These are phyloP conservation scores for Leucophenga varia DNA, from an alignment of 1,140 invertebrate genomes.

Conservation along the genomic window DNA sequence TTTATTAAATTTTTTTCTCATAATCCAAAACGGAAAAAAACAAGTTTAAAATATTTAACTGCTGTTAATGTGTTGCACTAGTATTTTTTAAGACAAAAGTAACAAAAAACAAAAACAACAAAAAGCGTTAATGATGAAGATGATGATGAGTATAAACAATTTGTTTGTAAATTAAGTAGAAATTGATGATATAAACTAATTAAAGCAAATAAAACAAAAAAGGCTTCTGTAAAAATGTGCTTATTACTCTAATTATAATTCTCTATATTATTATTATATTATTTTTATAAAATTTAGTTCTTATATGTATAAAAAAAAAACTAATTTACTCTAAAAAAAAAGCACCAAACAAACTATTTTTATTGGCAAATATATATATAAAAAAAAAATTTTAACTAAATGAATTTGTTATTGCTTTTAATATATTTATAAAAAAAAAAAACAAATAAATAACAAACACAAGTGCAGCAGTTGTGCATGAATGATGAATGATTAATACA, in stretches of 20 bases:
- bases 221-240: too few species aligned
- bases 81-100: neutral
- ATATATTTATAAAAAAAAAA: neutral
- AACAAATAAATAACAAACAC: neutral
- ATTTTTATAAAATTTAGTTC: neutral
- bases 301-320: neutral
- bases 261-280: too few species aligned
- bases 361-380: too few species aligned
- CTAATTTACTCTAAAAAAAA: neutral
- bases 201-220: neutral
- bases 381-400: neutral
- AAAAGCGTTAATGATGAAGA: neutral
- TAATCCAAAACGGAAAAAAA: too few species aligned
- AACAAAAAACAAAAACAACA: neutral
- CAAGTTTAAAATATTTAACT: too few species aligned
- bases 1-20: neutral
- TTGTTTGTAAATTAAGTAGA: conserved; percentile 8
- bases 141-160: neutral
- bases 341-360: too few species aligned
- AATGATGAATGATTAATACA: too few species aligned
- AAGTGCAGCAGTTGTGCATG: neutral
- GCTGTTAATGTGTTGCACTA: too few species aligned
- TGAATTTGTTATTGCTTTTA: neutral
- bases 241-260: too few species aligned
- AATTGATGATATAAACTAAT: conserved; percentile 5